Conservation (phyloP, 2,113 vertebrate species). For the Lethenteron camtschaticum region DNA sequence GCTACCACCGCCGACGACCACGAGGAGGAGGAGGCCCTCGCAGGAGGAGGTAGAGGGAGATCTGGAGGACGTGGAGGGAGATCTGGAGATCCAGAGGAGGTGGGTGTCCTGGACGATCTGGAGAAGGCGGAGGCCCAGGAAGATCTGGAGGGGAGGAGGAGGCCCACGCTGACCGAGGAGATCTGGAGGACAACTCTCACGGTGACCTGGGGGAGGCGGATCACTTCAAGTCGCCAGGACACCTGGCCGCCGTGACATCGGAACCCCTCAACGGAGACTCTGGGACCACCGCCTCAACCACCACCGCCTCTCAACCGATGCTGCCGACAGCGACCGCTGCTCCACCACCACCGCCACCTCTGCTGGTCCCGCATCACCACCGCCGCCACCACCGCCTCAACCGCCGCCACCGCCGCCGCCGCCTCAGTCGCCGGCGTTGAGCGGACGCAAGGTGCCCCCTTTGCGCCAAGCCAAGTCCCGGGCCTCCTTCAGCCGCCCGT, state of each 20-base stretch:
- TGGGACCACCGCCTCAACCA: background rate
- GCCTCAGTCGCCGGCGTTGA: background rate
- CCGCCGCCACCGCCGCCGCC: background rate
- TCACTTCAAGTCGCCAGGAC: background rate
- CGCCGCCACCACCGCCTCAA: background rate
- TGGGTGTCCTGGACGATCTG: background rate
- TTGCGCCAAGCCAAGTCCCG: background rate
- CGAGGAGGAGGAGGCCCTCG: background rate
- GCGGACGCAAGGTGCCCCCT: background rate
- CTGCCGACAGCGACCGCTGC: background rate
- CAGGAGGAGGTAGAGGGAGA: background rate
- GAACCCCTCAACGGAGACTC: background rate
- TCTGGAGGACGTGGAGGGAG: background rate
- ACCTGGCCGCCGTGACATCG: background rate
- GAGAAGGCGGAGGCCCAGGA: background rate
- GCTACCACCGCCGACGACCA: background rate
- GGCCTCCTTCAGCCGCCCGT: constrained; percentile 1
- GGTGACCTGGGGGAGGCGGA: background rate
- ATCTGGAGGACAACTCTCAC: background rate
- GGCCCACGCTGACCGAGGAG: background rate
- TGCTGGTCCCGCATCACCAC: background rate
- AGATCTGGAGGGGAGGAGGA: background rate
- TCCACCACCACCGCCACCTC: background rate
- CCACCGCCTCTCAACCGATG: background rate
- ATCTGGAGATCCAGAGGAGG: background rate